Evolutionary conservation across 2,797 vertebrate species (phyloP), one percentile per base, ranked within the genome.

Genomic region (Amphiprion clarkii): DNA sequence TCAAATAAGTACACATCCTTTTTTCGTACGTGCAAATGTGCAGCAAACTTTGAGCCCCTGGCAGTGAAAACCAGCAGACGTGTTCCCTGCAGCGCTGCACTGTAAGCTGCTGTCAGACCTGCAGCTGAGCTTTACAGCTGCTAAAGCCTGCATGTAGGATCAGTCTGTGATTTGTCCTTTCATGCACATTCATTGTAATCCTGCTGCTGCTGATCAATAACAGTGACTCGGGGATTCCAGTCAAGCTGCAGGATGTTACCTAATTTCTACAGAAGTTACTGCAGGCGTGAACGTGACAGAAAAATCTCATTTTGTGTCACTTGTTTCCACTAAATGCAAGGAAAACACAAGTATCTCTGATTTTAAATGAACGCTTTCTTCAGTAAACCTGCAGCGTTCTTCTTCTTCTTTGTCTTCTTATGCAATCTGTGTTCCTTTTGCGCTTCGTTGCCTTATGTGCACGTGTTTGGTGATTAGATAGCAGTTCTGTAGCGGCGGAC

Each of bases 401-500:
- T 17, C 9, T 33, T 17, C 9, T 29, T 59, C 52, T 6, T 48
- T 7, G 16, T 6, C 6, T 46, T 17, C 16, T 46, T 46, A 46
- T 46, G 44, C 44, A 46, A 19, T 17, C 0, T 7, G 7, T 36
- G 33, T 39, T 39, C 33, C 61, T 40, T 25, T 27, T 56, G 27
- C 40, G 42, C 5, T 53, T 53, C 46, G n/a, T 25, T 62, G 25
- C n/a, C 3, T 48, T 5, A 36, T 0, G 0, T 52, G 40, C 83
- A 81, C 69, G 19, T 74, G 59, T 49, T 81, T 0, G 1, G 49
- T 62, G 59, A 78, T 86, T 74, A 72, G 76, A 56, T 69, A 57
- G 81, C 73, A 77, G 71, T 78, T 56, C 19, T 80, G 59, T 36
- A 21, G 51, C 49, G 0, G 29, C 58, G 6, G 54, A n/a, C 46